Evolutionary conservation across 2,888 invertebrate genomes (phyloP).

Genomic region (Seira sanloemensis): DNA sequence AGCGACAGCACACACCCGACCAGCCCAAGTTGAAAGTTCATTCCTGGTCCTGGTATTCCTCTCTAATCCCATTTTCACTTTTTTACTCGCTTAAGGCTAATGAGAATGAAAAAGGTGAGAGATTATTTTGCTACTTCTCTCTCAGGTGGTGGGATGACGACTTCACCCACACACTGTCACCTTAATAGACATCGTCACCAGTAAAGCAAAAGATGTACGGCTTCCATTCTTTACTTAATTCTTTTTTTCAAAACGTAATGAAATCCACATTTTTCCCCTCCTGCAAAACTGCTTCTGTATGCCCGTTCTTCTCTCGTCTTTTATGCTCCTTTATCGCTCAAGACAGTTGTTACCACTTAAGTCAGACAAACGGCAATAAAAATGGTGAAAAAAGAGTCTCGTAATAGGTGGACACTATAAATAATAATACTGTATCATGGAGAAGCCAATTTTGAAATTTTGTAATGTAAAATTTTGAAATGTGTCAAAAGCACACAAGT

Average conservation of each 20-base stretch:
- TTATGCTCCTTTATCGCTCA: background rate
- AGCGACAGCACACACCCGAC: no score
- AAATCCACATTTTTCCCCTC: background rate
- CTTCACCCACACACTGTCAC: constrained; percentile 66
- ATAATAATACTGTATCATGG: constrained; percentile 39
- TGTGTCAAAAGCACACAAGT: no score
- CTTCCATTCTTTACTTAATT: constrained; percentile 16
- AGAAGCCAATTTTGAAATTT: no score
- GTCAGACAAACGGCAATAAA: constrained; percentile 53
- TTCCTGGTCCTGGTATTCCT: no score
- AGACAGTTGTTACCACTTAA: constrained; percentile 50
- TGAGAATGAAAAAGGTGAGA: constrained; percentile 64
- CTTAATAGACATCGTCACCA: constrained; percentile 67
- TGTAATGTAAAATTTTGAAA: no score
- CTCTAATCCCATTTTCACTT: constrained; percentile 45
- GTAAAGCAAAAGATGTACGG: constrained; percentile 38
- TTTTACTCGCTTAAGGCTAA: constrained; percentile 45
- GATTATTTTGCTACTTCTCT: constrained; percentile 53
- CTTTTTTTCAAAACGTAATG: background rate
- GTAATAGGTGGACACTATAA: constrained; percentile 50
- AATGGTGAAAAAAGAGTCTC: constrained; percentile 31
- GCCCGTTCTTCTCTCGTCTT: background rate
- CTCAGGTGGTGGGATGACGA: constrained; percentile 62
- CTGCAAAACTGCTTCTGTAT: constrained; percentile 28
- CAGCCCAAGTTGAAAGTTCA: constrained; percentile 26